Evolutionary conservation across 2,797 vertebrate genomes (phyloP), one percentile per base, ranked within the genome.

Genomic region (Peromyscus nudipes): DNA sequence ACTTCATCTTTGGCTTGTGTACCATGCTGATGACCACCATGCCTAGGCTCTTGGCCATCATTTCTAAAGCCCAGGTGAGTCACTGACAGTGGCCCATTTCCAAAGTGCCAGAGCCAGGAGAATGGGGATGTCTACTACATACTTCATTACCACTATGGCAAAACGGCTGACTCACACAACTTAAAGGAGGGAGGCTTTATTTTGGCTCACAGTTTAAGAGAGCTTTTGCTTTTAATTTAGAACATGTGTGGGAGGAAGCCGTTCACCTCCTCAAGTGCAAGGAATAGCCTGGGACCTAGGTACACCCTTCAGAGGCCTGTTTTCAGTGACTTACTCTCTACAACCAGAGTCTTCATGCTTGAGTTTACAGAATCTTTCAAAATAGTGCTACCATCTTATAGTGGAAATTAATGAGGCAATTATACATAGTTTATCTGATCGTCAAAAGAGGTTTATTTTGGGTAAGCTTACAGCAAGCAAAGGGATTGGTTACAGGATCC

Each of bases 1-100:
- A 98, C 96, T 99, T 99, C 94, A 93, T 99, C 60, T 98, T 98
- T 60, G 98, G 99, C 2, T 95, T 99, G 37, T 98, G 98, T 77
- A 99, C 98, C 55, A 97, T 98, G 98, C 97, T 99, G 49, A 95
- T 98, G 97, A 98, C 98, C 14, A 98, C 98, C 40, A 98, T 98
- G 96, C 98, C 98, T 17, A 97, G 97, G 65, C 96, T 99, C n/a
- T 94, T 99, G 96, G 98, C 98, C 69, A 60, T 98, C 34, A 62
- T 98, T 96, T 98, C 98, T 69, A 98, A 97, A 96, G 94, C 96
- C 6, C 97, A 98, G 98, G 99, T 99, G 34, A 81, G 98, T 97
- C 91, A 90, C 17, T 4, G 0, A 21, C 82, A 67, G 17, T 0
- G 0, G 0, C 0, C 0, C n/a, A 37, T 69, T 0, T 77, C 1